Base-by-base conservation (phyloP, 2,888 invertebrate genomes). In the Phrixothrix hirtus region DNA sequence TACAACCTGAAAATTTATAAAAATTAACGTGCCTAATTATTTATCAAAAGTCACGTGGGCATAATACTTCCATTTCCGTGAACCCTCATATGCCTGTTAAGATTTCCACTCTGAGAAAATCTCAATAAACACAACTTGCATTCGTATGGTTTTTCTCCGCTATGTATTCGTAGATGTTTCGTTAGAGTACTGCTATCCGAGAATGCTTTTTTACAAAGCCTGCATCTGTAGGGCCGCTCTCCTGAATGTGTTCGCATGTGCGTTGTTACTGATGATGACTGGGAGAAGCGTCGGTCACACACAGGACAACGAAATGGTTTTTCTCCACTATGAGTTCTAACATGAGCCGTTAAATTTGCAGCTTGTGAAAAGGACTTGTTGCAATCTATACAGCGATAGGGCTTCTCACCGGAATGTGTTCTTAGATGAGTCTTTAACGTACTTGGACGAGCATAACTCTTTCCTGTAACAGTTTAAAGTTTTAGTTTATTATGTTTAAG, bases 171-270 rank as follows among this genome's bases (percentile, higher is more conserved):
- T 58, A 97, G 79, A 77, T 98, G 98, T 76, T 99, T 98, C 42
- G 98, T 99, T 46, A 99, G 79, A 1, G 98, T 99, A 26, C 97
- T 97, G 69, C 96, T 96, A 77, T 99, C 98, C 2, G 97, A 97
- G 77, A 99, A 99, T 1, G 97, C 95, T 74, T 99, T 99, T 73
- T 95, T 95, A 78, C 99, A 99, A 67, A 95, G 87, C 61, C 92
- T 84, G 78, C 98, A 99, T 34, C 79, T 69, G 75, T 98, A 97
- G 0, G 98, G 98, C 49, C 96, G 82, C 74, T 98, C 97, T n/a
- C 97, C 98, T n/a, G 95, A 95, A 78, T 99, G 98, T n/a, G 98
- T 99, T 71, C 98, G 83, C 95, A 97, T 96, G 81, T 99, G 99
- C 61, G 98, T 98, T 47, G 98, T 99, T 43, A 99, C 95, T 42